Evolutionary conservation across 2,888 invertebrate species (phyloP).

Genomic region (Oxycera nigricornis): DNA sequence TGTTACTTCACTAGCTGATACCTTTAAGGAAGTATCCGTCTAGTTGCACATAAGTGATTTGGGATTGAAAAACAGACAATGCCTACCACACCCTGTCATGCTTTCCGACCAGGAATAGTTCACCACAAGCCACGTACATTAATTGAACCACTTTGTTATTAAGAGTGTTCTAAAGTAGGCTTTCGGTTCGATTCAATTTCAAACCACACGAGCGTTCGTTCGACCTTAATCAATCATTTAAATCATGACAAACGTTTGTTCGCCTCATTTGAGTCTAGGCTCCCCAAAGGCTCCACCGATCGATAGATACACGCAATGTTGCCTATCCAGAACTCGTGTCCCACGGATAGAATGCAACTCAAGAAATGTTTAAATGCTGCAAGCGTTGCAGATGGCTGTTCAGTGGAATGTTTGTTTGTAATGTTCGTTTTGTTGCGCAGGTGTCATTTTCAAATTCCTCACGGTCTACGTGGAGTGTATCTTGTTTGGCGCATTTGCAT

Average conservation of each 20-base stretch:
- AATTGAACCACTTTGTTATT: constrained; percentile 33
- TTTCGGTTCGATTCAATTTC: neutral
- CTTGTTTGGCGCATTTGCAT: neutral
- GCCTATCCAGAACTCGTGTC: neutral
- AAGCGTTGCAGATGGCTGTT: constrained; percentile 14
- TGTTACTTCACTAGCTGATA: neutral
- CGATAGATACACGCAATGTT: neutral
- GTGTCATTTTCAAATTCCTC: constrained; percentile 32
- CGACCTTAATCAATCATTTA: constrained; percentile 42
- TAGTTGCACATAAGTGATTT: neutral
- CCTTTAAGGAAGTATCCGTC: neutral
- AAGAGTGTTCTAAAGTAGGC: neutral
- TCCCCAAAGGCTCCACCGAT: neutral
- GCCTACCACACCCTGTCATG: constrained; percentile 9
- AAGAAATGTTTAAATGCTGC: neutral
- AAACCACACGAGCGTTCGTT: neutral
- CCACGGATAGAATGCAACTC: constrained; percentile 13
- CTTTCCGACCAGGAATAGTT: neutral
- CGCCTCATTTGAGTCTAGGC: neutral
- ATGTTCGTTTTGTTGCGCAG: constrained; percentile 9
- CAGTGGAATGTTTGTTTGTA: neutral
- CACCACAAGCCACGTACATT: constrained; percentile 16
- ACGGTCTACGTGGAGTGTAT: constrained; percentile 1
- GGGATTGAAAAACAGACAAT: too few relatives aligned
- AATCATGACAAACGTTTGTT: constrained; percentile 24